Evolutionary conservation across 2,888 invertebrate species (phyloP).

Genomic region (Kryphioiulus occultus): DNA sequence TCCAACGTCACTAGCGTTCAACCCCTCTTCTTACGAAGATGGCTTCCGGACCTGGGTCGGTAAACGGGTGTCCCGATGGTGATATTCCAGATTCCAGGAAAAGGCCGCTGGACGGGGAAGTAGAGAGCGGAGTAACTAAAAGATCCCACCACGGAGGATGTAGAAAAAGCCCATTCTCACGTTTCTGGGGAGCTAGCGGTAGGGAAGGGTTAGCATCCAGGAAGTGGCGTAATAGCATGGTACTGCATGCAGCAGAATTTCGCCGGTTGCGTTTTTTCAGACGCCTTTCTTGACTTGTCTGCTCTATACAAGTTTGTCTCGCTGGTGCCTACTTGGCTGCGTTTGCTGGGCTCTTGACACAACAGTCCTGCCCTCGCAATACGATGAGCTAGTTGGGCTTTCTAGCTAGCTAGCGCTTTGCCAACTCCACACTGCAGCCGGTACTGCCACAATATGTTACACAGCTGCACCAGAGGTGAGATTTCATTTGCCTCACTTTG

Average conservation of each 20-base stretch:
- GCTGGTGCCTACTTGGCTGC: conserved; percentile 35
- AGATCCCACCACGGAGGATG: conserved; percentile 54
- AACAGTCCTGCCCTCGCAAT: conserved; percentile 10
- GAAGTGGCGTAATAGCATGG: conserved; percentile 50
- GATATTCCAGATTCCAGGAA: conserved; percentile 54
- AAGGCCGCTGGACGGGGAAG: conserved; percentile 54
- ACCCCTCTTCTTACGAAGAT: conserved; percentile 52
- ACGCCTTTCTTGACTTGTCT: conserved; percentile 31
- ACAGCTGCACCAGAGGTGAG: conserved; percentile 47
- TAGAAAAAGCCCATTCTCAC: conserved; percentile 43
- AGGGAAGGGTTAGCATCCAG: conserved; percentile 47
- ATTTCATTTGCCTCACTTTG: conserved; percentile 29
- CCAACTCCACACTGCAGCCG: conserved; percentile 28
- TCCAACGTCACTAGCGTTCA: conserved; percentile 46
- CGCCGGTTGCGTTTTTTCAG: conserved; percentile 35
- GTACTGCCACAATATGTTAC: conserved; percentile 41
- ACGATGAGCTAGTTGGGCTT: conserved; percentile 31
- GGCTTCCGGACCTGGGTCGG: conserved; percentile 54
- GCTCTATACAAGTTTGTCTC: conserved; percentile 20
- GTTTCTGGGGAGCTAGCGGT: neutral
- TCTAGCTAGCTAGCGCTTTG: conserved; percentile 26
- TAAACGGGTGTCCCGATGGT: conserved; percentile 54
- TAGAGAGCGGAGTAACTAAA: conserved; percentile 54
- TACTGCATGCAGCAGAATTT: conserved; percentile 35
- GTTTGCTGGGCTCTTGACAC: neutral